Conservation (phyloP, 2,113 vertebrate genomes). For the Microcebus lehilahytsara region DNA sequence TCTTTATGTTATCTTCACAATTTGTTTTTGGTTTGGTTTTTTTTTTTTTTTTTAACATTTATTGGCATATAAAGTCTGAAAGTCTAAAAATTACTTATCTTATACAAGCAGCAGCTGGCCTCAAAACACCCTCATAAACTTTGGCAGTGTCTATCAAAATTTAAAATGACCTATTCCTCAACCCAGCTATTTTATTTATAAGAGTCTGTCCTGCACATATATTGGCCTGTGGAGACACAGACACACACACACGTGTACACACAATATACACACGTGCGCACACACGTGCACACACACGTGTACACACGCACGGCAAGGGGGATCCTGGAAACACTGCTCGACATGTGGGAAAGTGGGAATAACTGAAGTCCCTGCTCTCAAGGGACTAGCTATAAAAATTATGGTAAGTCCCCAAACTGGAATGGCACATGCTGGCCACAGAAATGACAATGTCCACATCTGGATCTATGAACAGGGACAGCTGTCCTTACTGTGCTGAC, state of each 20-base stretch:
- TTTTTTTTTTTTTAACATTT: not conserved
- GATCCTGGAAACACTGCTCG: not conserved
- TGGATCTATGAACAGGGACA: not conserved
- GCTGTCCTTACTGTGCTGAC: too few species aligned
- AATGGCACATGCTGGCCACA: not conserved
- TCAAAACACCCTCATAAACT: slow-evolving; percentile 52
- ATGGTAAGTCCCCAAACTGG: not conserved
- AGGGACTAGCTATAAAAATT: not conserved
- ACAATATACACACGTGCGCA: not conserved
- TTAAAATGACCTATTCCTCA: slow-evolving; percentile 50
- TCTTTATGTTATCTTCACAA: slow-evolving; percentile 12
- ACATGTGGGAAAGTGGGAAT: not conserved
- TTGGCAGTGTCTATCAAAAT: slow-evolving; percentile 43
- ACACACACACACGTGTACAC: not conserved
- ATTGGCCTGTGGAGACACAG: not conserved
- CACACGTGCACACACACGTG: not conserved
- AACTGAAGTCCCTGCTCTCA: not conserved
- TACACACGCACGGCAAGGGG: not conserved
- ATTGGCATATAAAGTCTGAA: slow-evolving; percentile 60
- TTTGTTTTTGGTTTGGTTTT: not conserved
- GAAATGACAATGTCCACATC: not conserved
- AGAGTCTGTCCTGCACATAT: not conserved
- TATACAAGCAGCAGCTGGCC: slow-evolving; percentile 1
- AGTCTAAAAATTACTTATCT: slow-evolving; percentile 52
- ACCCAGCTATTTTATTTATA: slow-evolving; percentile 52